phyloP scores from a whole-genome alignment of 2,113 vertebrate genomes.

The Tiliqua scincoides region DNA sequence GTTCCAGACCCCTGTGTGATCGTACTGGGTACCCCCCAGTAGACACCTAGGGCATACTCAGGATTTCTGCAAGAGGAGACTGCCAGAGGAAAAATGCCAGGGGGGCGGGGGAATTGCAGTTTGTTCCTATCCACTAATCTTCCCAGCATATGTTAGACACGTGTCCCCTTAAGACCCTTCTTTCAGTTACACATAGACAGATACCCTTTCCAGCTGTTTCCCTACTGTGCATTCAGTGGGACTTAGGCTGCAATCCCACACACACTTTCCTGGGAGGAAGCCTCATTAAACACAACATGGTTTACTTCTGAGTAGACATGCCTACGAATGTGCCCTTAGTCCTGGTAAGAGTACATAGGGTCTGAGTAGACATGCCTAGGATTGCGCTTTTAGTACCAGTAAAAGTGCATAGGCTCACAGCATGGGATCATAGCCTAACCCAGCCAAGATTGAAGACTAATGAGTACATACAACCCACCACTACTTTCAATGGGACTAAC shows the following conservation, averaged over 20 bases:
- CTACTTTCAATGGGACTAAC: not conserved
- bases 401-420: not conserved
- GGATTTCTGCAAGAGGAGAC: slow-evolving; percentile 37
- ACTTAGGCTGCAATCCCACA: too few species aligned
- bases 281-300: too few species aligned
- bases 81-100: too few species aligned
- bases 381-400: not conserved
- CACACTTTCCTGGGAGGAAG: too few species aligned
- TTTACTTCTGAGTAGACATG: too few species aligned
- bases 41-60: too few species aligned
- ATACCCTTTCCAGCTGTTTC: too few species aligned
- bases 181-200: too few species aligned
- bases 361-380: too few species aligned
- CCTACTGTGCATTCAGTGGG: not conserved
- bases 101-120: too few species aligned
- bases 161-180: not conserved
- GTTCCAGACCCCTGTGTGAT: not conserved
- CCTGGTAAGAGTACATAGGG: too few species aligned
- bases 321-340: too few species aligned
- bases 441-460: not conserved
- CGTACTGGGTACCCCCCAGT: not conserved
- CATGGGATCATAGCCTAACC: not conserved
- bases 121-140: slow-evolving; percentile 32
- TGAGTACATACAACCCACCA: not conserved
- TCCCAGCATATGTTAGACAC: slow-evolving; percentile 51